These are phyloP conservation scores for Acronicta aceris DNA, from an alignment of 2,888 invertebrate species.

Conservation along the genomic window DNA sequence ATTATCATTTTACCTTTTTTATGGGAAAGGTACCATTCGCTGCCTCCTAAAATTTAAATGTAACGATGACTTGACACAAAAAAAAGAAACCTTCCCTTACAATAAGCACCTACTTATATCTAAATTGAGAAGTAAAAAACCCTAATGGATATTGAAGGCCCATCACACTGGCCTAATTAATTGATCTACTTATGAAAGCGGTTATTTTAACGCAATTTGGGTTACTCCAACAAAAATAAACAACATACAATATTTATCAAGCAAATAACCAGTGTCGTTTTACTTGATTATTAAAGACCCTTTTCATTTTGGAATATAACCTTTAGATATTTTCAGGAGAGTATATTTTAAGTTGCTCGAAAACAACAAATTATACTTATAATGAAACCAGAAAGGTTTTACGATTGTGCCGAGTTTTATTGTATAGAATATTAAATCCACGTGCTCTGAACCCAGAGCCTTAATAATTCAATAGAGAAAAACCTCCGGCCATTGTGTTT, in stretches of 20 bases:
- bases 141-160: slow-evolving; percentile 26
- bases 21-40: slow-evolving; percentile 10
- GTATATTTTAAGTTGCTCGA: slow-evolving; percentile 30
- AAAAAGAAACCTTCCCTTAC: not conserved
- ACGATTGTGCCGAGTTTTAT: slow-evolving; percentile 54
- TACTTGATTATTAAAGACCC: slow-evolving; percentile 18
- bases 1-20: slow-evolving; percentile 19
- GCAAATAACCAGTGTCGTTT: slow-evolving; percentile 7
- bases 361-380: slow-evolving; percentile 54
- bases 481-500: slow-evolving; percentile 54
- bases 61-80: slow-evolving; percentile 6
- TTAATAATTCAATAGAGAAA: slow-evolving; percentile 64
- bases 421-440: slow-evolving; percentile 60
- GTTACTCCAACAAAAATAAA: slow-evolving; percentile 13
- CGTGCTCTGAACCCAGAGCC: slow-evolving; percentile 38
- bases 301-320: slow-evolving; percentile 21
- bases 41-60: slow-evolving; percentile 8
- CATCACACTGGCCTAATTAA: slow-evolving; percentile 25
- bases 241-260: slow-evolving; percentile 4
- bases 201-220: slow-evolving; percentile 30
- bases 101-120: not conserved
- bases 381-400: slow-evolving; percentile 58
- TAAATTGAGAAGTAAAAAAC: slow-evolving; percentile 15
- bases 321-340: slow-evolving; percentile 23
- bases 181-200: slow-evolving; percentile 18